Conservation (phyloP, 2,113 vertebrate species). For the Epinephelus fuscoguttatus region DNA sequence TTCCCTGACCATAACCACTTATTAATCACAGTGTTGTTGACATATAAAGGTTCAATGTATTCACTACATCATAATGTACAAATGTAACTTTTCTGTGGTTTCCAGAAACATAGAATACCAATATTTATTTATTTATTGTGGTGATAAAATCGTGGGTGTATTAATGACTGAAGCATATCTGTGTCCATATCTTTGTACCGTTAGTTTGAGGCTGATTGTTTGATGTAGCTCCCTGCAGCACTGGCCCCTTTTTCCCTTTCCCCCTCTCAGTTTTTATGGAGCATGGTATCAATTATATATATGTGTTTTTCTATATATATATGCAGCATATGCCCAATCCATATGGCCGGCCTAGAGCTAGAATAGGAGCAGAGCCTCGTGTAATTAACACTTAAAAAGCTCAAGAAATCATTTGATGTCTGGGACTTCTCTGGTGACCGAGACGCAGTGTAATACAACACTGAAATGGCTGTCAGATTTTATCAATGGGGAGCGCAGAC, state of each 20-base stretch:
- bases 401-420: constrained; percentile 53
- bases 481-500: background rate
- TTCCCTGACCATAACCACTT: too few relatives aligned
- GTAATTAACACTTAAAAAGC: constrained; percentile 75
- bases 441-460: constrained; percentile 40
- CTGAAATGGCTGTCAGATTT: constrained; percentile 20
- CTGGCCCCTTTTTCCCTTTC: constrained; percentile 54
- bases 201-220: constrained; percentile 70
- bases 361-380: constrained; percentile 45
- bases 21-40: too few relatives aligned
- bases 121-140: too few relatives aligned
- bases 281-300: constrained; percentile 82
- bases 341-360: constrained; percentile 78
- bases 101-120: too few relatives aligned
- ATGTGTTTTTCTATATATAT: constrained; percentile 70
- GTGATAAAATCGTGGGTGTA: background rate
- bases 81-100: too few relatives aligned
- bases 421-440: constrained; percentile 43
- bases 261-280: constrained; percentile 73
- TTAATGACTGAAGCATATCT: constrained; percentile 7
- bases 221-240: constrained; percentile 74
- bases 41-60: too few relatives aligned
- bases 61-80: too few relatives aligned
- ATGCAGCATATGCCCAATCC: constrained; percentile 79
- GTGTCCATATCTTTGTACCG: constrained; percentile 11